Evolutionary conservation across 2,113 vertebrate species (phyloP).

Genomic region (Sterna hirundo): DNA sequence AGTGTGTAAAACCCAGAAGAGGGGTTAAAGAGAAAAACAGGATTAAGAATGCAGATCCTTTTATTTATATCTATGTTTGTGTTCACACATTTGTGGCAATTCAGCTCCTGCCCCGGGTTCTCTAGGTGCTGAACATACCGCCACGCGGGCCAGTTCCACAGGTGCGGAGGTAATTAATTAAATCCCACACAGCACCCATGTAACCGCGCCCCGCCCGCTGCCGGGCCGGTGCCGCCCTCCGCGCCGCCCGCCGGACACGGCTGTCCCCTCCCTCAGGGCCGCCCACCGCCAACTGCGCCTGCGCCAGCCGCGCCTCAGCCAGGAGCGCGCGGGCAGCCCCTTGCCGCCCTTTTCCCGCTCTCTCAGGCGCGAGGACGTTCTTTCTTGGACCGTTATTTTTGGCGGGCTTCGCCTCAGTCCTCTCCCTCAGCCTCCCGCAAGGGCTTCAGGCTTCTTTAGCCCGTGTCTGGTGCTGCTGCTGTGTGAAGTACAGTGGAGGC

Average conservation of each 20-base stretch:
- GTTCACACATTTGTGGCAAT: not conserved
- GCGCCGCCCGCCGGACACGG: too few species aligned
- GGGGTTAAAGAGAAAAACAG: not conserved
- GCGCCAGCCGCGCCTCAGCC: not conserved
- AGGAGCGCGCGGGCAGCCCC: accelerated
- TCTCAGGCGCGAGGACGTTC: not conserved
- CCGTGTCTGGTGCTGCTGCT: not conserved
- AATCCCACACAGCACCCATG: accelerated
- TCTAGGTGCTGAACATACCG: accelerated
- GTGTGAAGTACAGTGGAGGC: accelerated
- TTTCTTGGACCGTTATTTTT: accelerated
- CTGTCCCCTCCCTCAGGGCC: not conserved
- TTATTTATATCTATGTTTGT: not conserved
- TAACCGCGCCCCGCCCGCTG: accelerated
- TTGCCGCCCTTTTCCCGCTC: not conserved
- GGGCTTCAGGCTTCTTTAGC: not conserved
- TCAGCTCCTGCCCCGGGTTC: not conserved
- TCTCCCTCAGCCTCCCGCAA: accelerated
- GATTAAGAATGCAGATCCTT: accelerated
- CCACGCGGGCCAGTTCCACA: accelerated
- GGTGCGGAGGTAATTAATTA: not conserved
- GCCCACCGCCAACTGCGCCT: not conserved
- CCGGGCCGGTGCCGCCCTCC: not conserved
- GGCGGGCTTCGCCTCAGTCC: not conserved
- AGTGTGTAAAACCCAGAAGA: accelerated